Base-by-base conservation (phyloP, 2,888 invertebrate species). In the Lymantria monacha region DNA sequence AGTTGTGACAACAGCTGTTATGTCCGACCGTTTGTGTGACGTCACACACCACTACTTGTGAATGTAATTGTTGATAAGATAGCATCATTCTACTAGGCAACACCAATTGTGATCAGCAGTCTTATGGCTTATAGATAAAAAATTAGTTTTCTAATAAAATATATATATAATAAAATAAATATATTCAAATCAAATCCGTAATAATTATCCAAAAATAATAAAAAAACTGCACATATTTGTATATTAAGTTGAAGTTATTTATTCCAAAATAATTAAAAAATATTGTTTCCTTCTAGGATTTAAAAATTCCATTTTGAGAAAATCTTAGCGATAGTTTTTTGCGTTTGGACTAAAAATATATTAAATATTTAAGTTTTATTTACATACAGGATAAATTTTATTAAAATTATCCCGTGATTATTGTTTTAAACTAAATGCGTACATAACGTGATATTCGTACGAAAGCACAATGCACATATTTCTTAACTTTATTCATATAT, bases 171-270 rank as follows among this genome's bases (percentile, higher is more conserved):
- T 11, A 37, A 36, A 10, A 40, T 47, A 38, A 45, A 38, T 44
- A 49, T 49, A 47, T 55, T 46, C 36, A 46, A 49, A 53, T 53
- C n/a, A 43, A 55, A 50, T 12, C 9, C 9, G 41, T 9, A 48
- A 44, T 47, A 36, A 15, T 14, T 47, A 50, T 55, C 59, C 59
- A 53, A 61, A 59, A 53, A n/a, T n/a, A n/a, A n/a, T n/a, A n/a
- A n/a, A 51, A 46, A 7, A 5, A 22, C 51, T 66, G 66, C 66
- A 66, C 63, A 66, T 64, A 62, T 59, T 62, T 64, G 59, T 64
- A 64, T 59, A 66, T 53, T 64, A 58, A 48, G 48, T 54, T 53
- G 10, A 47, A 14, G 37, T 59, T 60, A 66, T 66, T 66, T 67
- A 66, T 66, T 67, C 57, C 60, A 58, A 47, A 33, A 57, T 51